phyloP scores from a whole-genome alignment of 1,140 invertebrate species.

The Drosophila mauritiana region DNA sequence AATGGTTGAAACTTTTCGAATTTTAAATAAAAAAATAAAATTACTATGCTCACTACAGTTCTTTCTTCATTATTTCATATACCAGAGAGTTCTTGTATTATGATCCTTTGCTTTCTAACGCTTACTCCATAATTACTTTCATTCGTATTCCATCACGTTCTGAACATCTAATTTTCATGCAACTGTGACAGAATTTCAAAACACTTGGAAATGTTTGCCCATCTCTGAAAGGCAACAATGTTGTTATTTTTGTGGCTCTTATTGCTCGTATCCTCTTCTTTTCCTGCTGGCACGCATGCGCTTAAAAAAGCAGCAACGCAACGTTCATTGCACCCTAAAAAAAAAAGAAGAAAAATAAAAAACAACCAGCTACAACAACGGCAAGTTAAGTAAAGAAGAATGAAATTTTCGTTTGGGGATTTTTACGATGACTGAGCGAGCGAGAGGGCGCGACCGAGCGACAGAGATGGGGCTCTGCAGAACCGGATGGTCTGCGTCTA shows the following conservation, averaged over 20 bases:
- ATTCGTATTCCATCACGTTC: neutral
- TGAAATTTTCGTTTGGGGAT: conserved; percentile 66
- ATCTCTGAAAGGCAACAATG: conserved; percentile 49
- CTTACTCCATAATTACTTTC: neutral
- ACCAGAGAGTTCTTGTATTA: neutral
- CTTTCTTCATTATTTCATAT: neutral
- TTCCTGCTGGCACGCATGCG: conserved; percentile 68
- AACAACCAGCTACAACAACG: conserved; percentile 17
- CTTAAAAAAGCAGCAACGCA: conserved; percentile 55
- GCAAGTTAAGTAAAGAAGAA: conserved; percentile 68
- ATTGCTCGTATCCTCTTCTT: conserved; percentile 10
- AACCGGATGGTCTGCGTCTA: conserved; percentile 68
- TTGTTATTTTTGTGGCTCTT: conserved; percentile 32
- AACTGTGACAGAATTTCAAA: conserved; percentile 1
- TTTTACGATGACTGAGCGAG: conserved; percentile 33
- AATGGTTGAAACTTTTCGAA: neutral
- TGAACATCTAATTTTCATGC: neutral
- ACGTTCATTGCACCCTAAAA: conserved; percentile 80
- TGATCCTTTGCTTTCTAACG: neutral
- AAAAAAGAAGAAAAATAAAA: conserved; percentile 56
- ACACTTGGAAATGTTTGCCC: conserved; percentile 35
- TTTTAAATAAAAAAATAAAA: neutral
- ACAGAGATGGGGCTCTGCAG: conserved; percentile 32
- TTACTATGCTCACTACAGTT: no score
- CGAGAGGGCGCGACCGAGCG: neutral